Percentiles rank a stretch among this genome's conserved stretches.
Conservation (phyloP, 2,113 vertebrate genomes). For the Psittacus erithacus region DNA sequence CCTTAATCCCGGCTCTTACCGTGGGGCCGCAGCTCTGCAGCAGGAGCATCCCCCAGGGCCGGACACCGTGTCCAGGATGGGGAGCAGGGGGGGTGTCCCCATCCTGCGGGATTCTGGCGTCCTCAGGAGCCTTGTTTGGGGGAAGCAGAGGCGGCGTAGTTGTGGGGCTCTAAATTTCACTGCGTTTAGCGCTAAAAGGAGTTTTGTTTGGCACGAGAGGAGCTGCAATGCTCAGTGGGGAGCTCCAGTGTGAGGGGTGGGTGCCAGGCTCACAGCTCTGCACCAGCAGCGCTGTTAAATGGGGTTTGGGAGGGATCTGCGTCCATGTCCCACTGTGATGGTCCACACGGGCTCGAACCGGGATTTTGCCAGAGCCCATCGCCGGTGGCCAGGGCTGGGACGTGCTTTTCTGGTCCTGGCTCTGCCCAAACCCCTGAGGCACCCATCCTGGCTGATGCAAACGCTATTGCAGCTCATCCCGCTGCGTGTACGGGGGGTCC, state of each 20-base stretch:
- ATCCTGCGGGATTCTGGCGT: not conserved
- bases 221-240: accelerated
- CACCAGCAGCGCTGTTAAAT: accelerated
- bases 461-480: accelerated
- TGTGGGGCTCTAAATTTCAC: not conserved
- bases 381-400: accelerated
- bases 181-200: not conserved
- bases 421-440: not conserved
- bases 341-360: accelerated
- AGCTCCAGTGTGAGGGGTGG: not conserved
- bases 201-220: accelerated
- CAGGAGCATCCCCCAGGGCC: not conserved
- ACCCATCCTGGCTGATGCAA: accelerated
- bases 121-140: not conserved
- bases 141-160: not conserved
- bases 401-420: not conserved
- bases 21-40: accelerated
- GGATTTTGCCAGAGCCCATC: accelerated
- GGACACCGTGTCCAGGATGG: too few relatives aligned
- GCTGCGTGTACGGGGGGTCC: accelerated
- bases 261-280: not conserved
- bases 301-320: accelerated
- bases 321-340: accelerated
- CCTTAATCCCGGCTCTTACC: slow-evolving; percentile 24
- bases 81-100: accelerated